phyloP scores from a whole-genome alignment of 2,888 invertebrate species.

The Calliscelio sp. region DNA sequence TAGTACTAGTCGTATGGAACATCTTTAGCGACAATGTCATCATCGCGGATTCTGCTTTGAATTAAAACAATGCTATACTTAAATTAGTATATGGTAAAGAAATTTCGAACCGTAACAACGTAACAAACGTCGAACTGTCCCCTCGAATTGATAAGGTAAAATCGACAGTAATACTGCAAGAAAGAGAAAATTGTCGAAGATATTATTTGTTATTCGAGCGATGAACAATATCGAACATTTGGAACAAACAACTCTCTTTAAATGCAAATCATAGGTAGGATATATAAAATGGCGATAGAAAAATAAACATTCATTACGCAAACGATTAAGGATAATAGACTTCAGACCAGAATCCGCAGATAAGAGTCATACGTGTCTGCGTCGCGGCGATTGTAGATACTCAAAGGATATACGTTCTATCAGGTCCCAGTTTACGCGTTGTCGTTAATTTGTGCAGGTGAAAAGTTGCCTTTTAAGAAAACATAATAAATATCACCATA shows the following conservation, averaged over 20 bases:
- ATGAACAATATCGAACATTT: conserved; percentile 50
- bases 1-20: conserved; percentile 32
- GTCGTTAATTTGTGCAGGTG: not conserved
- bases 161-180: conserved; percentile 38
- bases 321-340: conserved; percentile 33
- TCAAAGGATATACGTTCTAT: not conserved
- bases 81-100: too few relatives aligned
- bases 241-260: conserved; percentile 46
- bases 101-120: conserved; percentile 15
- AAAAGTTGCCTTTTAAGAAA: too few relatives aligned
- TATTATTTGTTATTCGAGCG: conserved; percentile 19
- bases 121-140: not conserved
- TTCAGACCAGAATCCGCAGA: conserved; percentile 33
- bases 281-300: conserved; percentile 34
- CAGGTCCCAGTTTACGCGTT: not conserved
- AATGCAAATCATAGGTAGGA: conserved; percentile 48
- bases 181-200: conserved; percentile 3
- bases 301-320: conserved; percentile 29
- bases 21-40: conserved; percentile 13
- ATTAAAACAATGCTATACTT: too few relatives aligned
- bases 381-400: conserved; percentile 27
- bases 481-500: too few relatives aligned
- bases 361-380: conserved; percentile 50
- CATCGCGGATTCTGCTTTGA: conserved; percentile 9
- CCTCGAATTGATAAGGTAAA: conserved; percentile 2